phyloP scores from a whole-genome alignment of 2,797 vertebrate species.

The Meda fulgida region DNA sequence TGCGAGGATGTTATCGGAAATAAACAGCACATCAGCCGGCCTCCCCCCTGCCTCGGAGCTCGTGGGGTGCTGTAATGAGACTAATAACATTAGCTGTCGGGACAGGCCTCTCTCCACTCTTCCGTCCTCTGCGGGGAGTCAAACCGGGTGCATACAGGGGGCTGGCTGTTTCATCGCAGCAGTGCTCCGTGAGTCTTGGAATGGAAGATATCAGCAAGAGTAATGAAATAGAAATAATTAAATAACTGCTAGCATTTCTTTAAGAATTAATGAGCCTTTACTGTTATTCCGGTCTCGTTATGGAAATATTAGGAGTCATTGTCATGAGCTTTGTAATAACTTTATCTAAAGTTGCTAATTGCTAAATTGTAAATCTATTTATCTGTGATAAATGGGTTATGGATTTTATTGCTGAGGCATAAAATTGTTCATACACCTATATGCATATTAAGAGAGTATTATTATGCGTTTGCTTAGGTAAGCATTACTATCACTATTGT shows the following conservation, averaged over 20 bases:
- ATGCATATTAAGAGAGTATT: slow-evolving; percentile 30
- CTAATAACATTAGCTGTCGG: slow-evolving; percentile 78
- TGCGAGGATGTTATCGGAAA: slow-evolving; percentile 61
- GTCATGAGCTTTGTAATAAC: slow-evolving; percentile 35
- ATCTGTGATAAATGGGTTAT: slow-evolving; percentile 42
- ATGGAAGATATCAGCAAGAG: slow-evolving; percentile 71
- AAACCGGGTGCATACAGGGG: slow-evolving; percentile 13
- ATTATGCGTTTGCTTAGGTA: slow-evolving; percentile 12
- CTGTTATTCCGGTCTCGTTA: background rate
- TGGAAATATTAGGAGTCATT: slow-evolving; percentile 14
- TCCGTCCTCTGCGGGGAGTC: slow-evolving; percentile 63
- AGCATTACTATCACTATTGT: background rate
- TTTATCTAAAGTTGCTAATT: slow-evolving; percentile 35
- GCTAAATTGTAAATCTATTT: slow-evolving; percentile 34
- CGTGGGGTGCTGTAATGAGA: slow-evolving; percentile 68
- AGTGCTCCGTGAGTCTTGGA: slow-evolving; percentile 58
- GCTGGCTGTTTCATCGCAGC: slow-evolving; percentile 62
- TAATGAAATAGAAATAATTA: slow-evolving; percentile 60
- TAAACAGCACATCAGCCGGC: slow-evolving; percentile 65
- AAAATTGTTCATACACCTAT: slow-evolving; percentile 37
- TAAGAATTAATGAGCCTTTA: slow-evolving; percentile 28
- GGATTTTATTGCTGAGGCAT: slow-evolving; percentile 36
- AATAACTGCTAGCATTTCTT: slow-evolving; percentile 50
- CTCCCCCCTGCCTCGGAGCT: slow-evolving; percentile 68
- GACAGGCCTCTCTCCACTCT: slow-evolving; percentile 68